Base-by-base conservation (phyloP, 2,888 invertebrate species). In the Diogma glabrata region DNA sequence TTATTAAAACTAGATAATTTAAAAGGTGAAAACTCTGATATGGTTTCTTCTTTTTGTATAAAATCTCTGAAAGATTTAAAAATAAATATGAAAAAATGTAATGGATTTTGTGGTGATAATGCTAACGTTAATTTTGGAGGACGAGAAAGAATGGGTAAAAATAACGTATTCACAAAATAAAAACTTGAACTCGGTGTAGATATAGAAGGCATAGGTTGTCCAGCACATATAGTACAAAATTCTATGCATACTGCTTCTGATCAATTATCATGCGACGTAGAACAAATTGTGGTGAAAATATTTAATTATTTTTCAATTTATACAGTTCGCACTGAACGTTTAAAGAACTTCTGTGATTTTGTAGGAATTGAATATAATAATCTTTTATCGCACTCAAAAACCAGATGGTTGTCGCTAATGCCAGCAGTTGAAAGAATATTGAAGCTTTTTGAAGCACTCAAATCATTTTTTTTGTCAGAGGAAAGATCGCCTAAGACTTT, bases 281-380 rank as follows among this genome's bases (percentile, higher is more conserved):
- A 61, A 51, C 45, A 53, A 16, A 49, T 58, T 22, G 52, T 57
- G 24, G 19, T 56, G 22, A 59, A 58, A 55, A 40, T 57, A 22
- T 59, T 45, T 30, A 56, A 58, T 26, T 55, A 55, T 52, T 59
- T 58, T 51, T 56, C 55, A 20, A 45, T 51, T 43, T 53, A 54
- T 36, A 54, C 52, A n/a, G 54, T 54, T 5, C 46, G 52, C n/a
- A 52, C 47, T 23, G 50, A 51, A 50, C 8, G 10, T 12, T 14
- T 48, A n/a, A 51, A 48, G 26, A 23, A 36, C 2, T 51, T 51
- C 38, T 28, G 47, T 19, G 12, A 5, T 17, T 47, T 47, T 30
- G 28, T 30, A 26, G 28, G 19, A 10, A 17, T 47, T 17, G 30
- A 47, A 10, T 47, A 47, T 19, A 47, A 28, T 19, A 28, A 47